Evolutionary conservation across 2,113 vertebrate species (phyloP), one percentile per base, ranked within the genome.

Genomic region (Dolichallabes microphthalmus): DNA sequence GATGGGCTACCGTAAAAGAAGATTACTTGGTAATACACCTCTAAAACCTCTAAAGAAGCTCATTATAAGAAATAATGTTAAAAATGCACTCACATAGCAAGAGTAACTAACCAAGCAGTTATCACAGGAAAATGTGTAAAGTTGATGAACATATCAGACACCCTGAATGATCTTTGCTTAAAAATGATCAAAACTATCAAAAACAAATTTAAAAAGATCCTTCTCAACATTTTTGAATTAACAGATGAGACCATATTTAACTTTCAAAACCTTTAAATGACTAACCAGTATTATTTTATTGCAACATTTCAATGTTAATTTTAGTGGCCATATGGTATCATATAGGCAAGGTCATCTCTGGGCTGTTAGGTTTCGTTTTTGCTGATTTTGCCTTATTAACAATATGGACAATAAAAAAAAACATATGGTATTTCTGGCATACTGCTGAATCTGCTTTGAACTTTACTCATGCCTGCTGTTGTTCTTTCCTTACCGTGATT

Each of bases 401-500:
- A 30, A 27, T 57, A 30, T 32, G n/a, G 25, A 79, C 53, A 78
- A 35, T 76, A 13, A 58, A 78, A 30, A 58, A 35, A 76, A 60
- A 35, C 55, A 39, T 60, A 79, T 79, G 76, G 55, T 25, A 13
- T 39, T 35, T 39, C n/a, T 32, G 3, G 8, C n/a, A 32, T 20
- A 12, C 19, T 79, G 55, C 76, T 79, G 76, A 35, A 58, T 58
- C 53, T 58, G 53, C 76, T 13, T 22, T 22, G 76, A 78, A 58
- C 76, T 78, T 78, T 20, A 78, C 32, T 35, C 81, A 19, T 57
- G 27, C 19, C 80, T 82, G 66, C 39, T 73, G 30, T 39, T 45
- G 32, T 6, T 11, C 58, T 66, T 77, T 55, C 19, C 20, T 30
- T 75, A 52, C 14, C 50, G 17, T 52, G 4, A 4, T 22, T 58